Evolutionary conservation across 2,797 vertebrate species (phyloP), one percentile per base, ranked within the genome.

Genomic region (Coregonus ussuriensis): DNA sequence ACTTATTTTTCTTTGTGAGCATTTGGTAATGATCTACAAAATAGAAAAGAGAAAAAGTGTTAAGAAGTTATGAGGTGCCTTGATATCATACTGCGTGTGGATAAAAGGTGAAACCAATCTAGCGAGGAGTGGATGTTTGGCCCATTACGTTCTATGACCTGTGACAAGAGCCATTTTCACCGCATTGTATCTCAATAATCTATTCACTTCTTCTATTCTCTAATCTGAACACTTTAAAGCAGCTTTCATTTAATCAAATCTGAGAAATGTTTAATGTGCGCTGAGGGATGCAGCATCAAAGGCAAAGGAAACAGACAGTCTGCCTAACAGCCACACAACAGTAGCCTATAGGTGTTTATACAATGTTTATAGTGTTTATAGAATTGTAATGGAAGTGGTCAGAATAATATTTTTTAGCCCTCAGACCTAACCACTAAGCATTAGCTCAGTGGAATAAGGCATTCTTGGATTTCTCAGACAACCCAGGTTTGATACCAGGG

Each of bases 211-310:
- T 59, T 21, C 1, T 21, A 59, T 56, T 56, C 5, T 59, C 56
- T 59, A 59, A 59, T 59, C 56, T 1, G 18, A 71, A 74, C 47
- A 72, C 86, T 89, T 93, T 88, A 92, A 92, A 93, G 87, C 73
- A 79, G 68, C 71, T 80, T 84, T 81, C 81, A 88, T 89, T 87
- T 47, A 89, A 87, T 84, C 83, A 77, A 81, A 82, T 52, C 79
- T 65, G 69, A 63, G 54, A 51, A 59, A 84, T 80, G 86, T 85
- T 87, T 91, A 78, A 89, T 91, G 81, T 80, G 74, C 67, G 82
- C 78, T 73, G 83, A 81, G 81, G 80, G 79, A 90, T 76, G 85
- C 84, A 78, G 84, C 81, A 88, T 91, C 90, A 92, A 92, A 93
- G 87, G 87, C 80, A 85, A 79, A 31, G 70, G 77, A 89, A 84